Percentiles rank a stretch among this genome's conserved stretches.
Conservation (phyloP, 37 sponge, comb jelly and placozoan species). For the Aphrocallistes beatrix region DNA sequence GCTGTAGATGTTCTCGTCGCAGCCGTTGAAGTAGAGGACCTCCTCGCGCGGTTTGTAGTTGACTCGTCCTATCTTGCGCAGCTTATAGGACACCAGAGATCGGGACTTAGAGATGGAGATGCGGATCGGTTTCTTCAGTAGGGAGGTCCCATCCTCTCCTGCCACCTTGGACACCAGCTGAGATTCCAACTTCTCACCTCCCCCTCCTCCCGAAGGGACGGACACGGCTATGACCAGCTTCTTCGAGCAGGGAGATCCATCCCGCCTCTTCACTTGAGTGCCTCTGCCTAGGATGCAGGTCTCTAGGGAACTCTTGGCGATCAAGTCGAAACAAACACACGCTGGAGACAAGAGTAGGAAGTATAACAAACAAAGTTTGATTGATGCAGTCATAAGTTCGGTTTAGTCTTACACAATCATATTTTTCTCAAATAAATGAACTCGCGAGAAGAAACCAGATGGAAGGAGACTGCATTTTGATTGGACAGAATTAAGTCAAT, state of each 20-base stretch:
- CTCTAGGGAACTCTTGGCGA: not conserved
- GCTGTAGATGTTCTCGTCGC: slow-evolving; percentile 8
- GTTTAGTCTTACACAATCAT: no score
- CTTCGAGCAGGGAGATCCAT: not conserved
- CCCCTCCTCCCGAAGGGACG: not conserved
- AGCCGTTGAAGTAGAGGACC: not conserved
- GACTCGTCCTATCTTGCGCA: not conserved
- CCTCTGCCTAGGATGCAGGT: not conserved
- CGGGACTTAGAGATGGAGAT: not conserved
- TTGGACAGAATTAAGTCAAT: no score
- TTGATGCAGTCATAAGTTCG: no score
- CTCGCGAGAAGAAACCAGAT: no score
- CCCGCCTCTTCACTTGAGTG: not conserved
- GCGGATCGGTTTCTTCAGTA: not conserved
- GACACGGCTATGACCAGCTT: not conserved
- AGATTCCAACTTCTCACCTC: not conserved
- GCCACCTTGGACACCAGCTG: not conserved
- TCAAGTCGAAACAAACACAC: not conserved
- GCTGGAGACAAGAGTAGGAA: no score
- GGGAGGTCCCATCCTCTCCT: not conserved
- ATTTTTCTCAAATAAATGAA: no score
- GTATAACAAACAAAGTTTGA: no score
- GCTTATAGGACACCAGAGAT: not conserved
- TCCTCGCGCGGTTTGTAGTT: not conserved
- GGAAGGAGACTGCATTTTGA: no score